Evolutionary conservation across 1,140 invertebrate species (phyloP).

Genomic region (Heterodera carotae): DNA sequence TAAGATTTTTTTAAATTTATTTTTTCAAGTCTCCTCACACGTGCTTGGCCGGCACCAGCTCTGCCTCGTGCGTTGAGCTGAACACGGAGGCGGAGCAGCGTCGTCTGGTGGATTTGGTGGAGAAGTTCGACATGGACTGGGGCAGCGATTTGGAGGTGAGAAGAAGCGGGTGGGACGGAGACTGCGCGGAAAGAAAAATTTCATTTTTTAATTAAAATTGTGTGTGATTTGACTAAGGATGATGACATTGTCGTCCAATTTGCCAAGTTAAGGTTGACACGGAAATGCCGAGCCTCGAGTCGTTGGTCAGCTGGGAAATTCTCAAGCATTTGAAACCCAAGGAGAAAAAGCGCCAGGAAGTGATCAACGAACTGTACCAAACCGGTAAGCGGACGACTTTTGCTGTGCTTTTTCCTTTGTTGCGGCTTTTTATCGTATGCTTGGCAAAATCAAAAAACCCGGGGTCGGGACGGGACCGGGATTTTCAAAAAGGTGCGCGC

Average conservation of each 20-base stretch:
- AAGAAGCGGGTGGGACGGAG: not conserved
- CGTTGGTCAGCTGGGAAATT: constrained; percentile 76
- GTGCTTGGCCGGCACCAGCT: constrained; percentile 17
- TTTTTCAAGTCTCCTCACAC: not conserved
- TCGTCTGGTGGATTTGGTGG: constrained; percentile 52
- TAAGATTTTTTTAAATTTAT: not conserved
- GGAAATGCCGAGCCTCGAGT: constrained; percentile 76
- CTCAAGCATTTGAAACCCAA: constrained; percentile 74
- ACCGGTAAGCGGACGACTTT: constrained; percentile 17
- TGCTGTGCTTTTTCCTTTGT: not conserved
- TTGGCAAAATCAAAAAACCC: no score
- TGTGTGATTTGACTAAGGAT: no score
- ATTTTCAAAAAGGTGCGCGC: no score
- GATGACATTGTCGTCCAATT: no score
- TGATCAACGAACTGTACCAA: constrained; percentile 78
- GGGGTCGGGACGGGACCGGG: no score
- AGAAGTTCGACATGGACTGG: constrained; percentile 49
- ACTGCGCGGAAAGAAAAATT: no score
- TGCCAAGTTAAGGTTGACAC: constrained; percentile 74
- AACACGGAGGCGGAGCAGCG: constrained; percentile 37
- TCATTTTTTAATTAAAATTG: not conserved
- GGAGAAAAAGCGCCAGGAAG: constrained; percentile 90
- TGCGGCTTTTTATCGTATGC: no score
- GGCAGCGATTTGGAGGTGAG: constrained; percentile 62
- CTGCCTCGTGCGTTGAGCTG: constrained; percentile 7